Evolutionary conservation across 1,140 invertebrate species (phyloP).

Genomic region (Philopotamus ludificatus): DNA sequence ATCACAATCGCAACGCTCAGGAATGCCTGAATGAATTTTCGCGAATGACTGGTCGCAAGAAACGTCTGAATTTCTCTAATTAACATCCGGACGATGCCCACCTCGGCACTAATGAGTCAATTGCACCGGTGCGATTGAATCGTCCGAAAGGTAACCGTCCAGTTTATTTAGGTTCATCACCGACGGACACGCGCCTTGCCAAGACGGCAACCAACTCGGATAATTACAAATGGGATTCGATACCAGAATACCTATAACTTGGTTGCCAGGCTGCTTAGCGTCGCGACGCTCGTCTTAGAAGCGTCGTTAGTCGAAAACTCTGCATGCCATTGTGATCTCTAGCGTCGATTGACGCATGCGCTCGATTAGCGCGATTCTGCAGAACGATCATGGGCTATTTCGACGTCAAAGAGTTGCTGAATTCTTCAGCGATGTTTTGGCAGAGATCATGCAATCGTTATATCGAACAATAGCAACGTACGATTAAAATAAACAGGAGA

Average conservation of each 20-base stretch:
- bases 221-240: conserved; percentile 13
- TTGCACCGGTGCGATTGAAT: conserved; percentile 1
- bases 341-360: no score
- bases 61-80: no score
- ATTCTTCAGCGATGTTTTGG: conserved; percentile 10
- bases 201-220: neutral
- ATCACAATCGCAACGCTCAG: no score
- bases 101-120: conserved; percentile 8
- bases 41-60: no score
- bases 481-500: conserved; percentile 7
- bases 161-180: conserved; percentile 10
- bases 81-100: no score
- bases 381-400: neutral
- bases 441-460: conserved; percentile 10
- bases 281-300: no score
- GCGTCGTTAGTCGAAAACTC: no score
- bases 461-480: conserved; percentile 3
- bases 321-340: no score
- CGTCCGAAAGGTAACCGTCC: neutral
- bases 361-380: no score
- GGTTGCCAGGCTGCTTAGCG: neutral
- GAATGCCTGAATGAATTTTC: no score
- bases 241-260: conserved; percentile 1
- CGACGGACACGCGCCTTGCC: neutral
- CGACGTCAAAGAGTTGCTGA: neutral